phyloP scores from a whole-genome alignment of 1,140 invertebrate genomes.

The Halictus rubicundus region DNA sequence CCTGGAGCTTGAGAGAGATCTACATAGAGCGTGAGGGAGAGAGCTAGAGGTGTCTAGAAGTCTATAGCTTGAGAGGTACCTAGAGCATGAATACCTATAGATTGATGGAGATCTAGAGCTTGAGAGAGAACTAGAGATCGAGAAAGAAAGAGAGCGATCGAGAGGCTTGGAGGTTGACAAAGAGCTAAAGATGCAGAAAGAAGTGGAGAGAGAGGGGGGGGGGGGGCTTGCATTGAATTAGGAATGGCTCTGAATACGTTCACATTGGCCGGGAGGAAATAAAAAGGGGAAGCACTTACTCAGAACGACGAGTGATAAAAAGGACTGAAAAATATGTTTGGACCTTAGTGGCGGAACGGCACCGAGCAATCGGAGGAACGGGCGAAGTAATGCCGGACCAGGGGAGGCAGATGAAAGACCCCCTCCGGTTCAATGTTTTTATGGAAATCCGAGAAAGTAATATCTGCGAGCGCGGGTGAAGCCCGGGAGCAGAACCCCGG shows the following conservation, averaged over 20 bases:
- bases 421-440: constrained; percentile 69
- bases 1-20: too few species aligned
- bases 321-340: constrained; percentile 72
- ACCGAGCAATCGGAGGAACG: not conserved
- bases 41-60: too few species aligned
- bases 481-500: constrained; percentile 2
- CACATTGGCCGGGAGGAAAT: constrained; percentile 54
- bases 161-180: too few species aligned
- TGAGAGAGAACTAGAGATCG: too few species aligned
- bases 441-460: constrained; percentile 76
- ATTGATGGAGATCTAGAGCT: too few species aligned
- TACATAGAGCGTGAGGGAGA: too few species aligned
- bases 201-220: constrained; percentile 3
- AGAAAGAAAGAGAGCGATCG: too few species aligned
- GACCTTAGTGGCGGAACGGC: constrained; percentile 9
- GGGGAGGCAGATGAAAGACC: constrained; percentile 32
- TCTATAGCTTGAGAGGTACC: too few species aligned
- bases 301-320: constrained; percentile 68
- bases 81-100: too few species aligned
- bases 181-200: too few species aligned
- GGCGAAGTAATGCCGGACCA: not conserved
- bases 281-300: constrained; percentile 60
- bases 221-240: constrained; percentile 70
- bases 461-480: constrained; percentile 57
- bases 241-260: constrained; percentile 69